These are phyloP conservation scores for Phainopepla nitens DNA, from an alignment of 2,113 vertebrate genomes.

Conservation along the genomic window DNA sequence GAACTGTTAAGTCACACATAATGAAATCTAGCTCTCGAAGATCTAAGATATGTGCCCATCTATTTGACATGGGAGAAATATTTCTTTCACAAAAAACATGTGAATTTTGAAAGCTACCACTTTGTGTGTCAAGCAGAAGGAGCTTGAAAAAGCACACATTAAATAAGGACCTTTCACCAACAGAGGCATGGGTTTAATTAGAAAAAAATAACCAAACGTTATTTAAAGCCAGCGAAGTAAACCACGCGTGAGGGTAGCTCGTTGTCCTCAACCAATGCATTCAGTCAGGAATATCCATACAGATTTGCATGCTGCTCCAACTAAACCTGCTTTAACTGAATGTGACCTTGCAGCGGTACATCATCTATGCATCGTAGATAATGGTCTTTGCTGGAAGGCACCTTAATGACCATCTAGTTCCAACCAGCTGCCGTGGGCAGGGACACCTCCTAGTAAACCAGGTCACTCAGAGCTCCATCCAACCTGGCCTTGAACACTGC, in stretches of 20 bases:
- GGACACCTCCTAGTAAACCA: not conserved
- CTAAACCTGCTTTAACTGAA: not conserved
- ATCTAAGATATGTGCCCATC: not conserved
- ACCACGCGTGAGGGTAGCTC: not conserved
- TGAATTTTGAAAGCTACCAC: not conserved
- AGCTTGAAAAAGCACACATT: not conserved
- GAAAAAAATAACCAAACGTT: not conserved
- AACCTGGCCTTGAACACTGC: too few species aligned
- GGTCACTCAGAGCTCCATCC: not conserved
- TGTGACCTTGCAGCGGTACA: rapidly evolving
- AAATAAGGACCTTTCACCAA: not conserved
- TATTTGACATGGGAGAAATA: not conserved
- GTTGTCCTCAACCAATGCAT: not conserved
- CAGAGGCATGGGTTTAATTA: not conserved
- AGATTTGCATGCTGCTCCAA: not conserved
- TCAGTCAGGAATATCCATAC: not conserved
- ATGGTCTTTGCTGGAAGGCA: not conserved
- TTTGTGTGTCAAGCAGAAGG: not conserved
- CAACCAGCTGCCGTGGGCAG: not conserved
- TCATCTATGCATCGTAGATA: not conserved
- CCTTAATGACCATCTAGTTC: not conserved
- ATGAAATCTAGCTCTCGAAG: not conserved
- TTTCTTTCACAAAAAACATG: not conserved
- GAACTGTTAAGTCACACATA: not conserved
- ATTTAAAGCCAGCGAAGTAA: not conserved